These are phyloP conservation scores for Eurystomus glaucurus DNA, from an alignment of 2,797 vertebrate genomes.

Conservation along the genomic window DNA sequence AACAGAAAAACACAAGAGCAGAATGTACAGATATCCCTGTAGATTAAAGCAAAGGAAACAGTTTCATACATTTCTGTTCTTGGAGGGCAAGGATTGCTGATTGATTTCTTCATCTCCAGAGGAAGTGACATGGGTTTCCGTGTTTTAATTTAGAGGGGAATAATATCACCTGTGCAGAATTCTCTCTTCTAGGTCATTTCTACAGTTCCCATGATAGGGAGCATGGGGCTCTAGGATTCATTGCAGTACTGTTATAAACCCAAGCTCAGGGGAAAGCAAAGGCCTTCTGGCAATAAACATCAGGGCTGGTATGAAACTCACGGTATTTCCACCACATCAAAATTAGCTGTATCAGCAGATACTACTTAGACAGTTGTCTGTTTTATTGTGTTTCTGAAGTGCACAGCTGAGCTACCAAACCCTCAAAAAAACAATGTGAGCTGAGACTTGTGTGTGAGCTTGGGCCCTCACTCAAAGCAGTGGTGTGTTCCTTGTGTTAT, in stretches of 20 bases:
- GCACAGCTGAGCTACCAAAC: not conserved
- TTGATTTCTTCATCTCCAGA: constrained; percentile 32
- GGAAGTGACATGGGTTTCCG: not conserved
- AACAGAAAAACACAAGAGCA: not conserved
- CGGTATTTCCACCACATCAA: not conserved
- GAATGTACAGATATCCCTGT: not conserved
- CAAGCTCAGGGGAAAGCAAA: not conserved
- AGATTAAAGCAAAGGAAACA: not conserved
- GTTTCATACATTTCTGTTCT: not conserved
- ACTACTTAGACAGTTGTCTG: not conserved
- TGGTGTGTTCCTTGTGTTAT: fast-evolving
- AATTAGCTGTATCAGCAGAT: not conserved
- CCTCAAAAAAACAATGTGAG: not conserved
- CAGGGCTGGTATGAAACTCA: not conserved
- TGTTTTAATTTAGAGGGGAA: not conserved
- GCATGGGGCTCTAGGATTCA: not conserved
- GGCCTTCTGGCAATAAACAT: not conserved
- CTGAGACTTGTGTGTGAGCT: not conserved
- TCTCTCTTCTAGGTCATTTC: not conserved
- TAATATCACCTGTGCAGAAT: not conserved
- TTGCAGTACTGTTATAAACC: not conserved
- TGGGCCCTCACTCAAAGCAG: not conserved
- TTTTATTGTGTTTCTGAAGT: not conserved
- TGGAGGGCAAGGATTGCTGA: not conserved
- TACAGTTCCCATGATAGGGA: not conserved